Conservation (phyloP, 2,888 invertebrate species). For the Cheilosia pagana region DNA sequence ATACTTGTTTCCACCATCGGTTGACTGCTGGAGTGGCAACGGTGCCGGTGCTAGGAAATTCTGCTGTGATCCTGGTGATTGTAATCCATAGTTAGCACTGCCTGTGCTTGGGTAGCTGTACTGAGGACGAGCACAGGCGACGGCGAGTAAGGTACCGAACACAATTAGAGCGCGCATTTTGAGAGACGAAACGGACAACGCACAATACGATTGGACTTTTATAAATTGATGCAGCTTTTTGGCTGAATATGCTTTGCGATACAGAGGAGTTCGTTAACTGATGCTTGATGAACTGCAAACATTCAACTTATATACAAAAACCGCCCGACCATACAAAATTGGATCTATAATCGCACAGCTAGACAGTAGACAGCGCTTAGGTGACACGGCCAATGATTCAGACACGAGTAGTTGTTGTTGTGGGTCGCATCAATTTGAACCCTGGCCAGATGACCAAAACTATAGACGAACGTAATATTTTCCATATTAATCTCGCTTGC, state of each 20-base stretch:
- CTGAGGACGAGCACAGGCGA: slow-evolving; percentile 79
- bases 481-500: slow-evolving; percentile 34
- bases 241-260: slow-evolving; percentile 62
- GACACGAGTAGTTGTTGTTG: slow-evolving; percentile 48
- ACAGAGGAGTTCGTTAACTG: slow-evolving; percentile 72
- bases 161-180: slow-evolving; percentile 77
- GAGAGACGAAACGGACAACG: slow-evolving; percentile 9
- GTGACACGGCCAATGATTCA: slow-evolving; percentile 59
- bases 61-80: slow-evolving; percentile 41
- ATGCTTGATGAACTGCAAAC: slow-evolving; percentile 66
- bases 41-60: background rate
- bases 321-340: slow-evolving; percentile 41
- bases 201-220: background rate
- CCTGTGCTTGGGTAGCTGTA: slow-evolving; percentile 78
- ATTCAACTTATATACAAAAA: slow-evolving; percentile 73
- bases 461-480: slow-evolving; percentile 11
- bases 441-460: slow-evolving; percentile 12
- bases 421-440: slow-evolving; percentile 53
- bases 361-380: slow-evolving; percentile 48
- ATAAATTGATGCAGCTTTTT: slow-evolving; percentile 45
- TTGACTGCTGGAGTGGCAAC: background rate
- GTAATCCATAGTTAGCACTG: slow-evolving; percentile 61
- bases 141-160: slow-evolving; percentile 76
- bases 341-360: slow-evolving; percentile 33
- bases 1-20: slow-evolving; percentile 75